A percentile compares a stretch with the other conserved stretches of the same genome.
Evolutionary conservation across 1,140 invertebrate genomes (phyloP).

Genomic region (Drosophila kepulauana): DNA sequence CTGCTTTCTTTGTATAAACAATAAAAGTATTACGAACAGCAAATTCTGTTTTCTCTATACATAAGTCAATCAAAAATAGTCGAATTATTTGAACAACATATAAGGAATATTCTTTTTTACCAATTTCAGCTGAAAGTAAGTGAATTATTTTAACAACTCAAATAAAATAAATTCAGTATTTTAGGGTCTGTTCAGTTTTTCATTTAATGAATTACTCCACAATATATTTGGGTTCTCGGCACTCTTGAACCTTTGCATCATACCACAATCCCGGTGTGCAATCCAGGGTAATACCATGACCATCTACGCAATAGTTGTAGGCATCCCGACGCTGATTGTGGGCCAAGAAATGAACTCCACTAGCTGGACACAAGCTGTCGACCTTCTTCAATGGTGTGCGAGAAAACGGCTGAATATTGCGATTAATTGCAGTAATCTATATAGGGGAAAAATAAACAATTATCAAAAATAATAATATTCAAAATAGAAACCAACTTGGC

Average conservation of each 20-base stretch:
- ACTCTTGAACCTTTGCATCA: constrained; percentile 58
- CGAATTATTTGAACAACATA: no score
- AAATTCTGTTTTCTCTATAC: no score
- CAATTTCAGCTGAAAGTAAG: no score
- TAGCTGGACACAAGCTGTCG: constrained; percentile 52
- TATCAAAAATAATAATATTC: not conserved
- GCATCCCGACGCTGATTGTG: constrained; percentile 58
- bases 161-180: no score
- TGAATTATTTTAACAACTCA: no score
- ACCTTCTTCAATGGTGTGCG: constrained; percentile 38
- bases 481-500: constrained; percentile 48
- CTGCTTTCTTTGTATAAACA: no score
- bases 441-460: not conserved
- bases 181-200: no score
- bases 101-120: no score
- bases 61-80: no score
- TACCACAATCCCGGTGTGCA: constrained; percentile 73
- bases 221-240: constrained; percentile 55
- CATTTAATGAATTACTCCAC: not conserved
- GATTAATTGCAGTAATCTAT: constrained; percentile 49
- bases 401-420: constrained; percentile 43
- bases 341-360: constrained; percentile 60
- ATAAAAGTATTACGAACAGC: no score
- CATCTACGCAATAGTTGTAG: constrained; percentile 71
- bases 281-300: constrained; percentile 65